These are phyloP conservation scores for Ophiothrix spiculata DNA, from an alignment of 35 echinoderm and acorn worm species.

Conservation along the genomic window DNA sequence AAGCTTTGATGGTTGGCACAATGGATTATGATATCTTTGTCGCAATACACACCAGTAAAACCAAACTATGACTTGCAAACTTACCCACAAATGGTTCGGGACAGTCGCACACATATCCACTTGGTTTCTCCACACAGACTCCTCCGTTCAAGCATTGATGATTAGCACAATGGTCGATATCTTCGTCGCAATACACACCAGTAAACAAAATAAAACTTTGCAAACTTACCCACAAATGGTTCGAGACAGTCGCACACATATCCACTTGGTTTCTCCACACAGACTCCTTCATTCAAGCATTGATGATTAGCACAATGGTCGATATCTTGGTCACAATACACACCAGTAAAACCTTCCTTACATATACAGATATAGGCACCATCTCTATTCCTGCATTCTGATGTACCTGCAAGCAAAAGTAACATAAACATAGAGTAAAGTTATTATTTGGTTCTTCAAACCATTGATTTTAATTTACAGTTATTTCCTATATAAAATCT, in stretches of 20 bases:
- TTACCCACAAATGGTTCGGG: conserved; percentile 29
- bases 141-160: conserved; percentile 39
- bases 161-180: conserved; percentile 25
- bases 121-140: conserved; percentile 12
- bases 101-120: conserved; percentile 23
- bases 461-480: no score
- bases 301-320: conserved; percentile 32
- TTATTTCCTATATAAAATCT: no score
- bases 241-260: conserved; percentile 29
- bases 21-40: no score
- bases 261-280: conserved; percentile 11
- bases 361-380: conserved; percentile 19
- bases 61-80: no score
- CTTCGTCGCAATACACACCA: conserved; percentile 25
- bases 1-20: no score
- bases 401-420: conserved; percentile 18
- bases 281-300: conserved; percentile 33
- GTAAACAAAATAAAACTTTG: not conserved
- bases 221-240: conserved; percentile 31
- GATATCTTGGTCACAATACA: conserved; percentile 22
- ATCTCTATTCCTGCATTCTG: not conserved
- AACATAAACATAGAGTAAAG: no score
- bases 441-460: no score
- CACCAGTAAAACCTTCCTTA: conserved; percentile 22
- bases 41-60: no score